Base-by-base conservation (phyloP, 2,113 vertebrate species). In the Pollachius pollachius region DNA sequence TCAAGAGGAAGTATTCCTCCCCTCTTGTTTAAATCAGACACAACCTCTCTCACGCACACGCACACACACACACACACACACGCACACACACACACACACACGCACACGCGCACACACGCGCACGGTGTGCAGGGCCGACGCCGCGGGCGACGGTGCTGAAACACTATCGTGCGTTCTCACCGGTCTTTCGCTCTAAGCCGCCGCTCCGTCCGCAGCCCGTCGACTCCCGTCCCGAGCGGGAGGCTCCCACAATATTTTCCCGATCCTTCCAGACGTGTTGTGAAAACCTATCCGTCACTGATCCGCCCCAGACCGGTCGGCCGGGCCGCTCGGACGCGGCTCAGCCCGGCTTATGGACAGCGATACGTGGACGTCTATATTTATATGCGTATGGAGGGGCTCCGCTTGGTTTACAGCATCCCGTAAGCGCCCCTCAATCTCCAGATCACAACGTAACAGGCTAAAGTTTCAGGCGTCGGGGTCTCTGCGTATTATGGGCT, bases 1-100 rank as follows among this genome's bases (percentile, higher is more conserved):
- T 27, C 2, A 27, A 27, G 27, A 27, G 27, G 27, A 17, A 1
- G 5, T 27, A 15, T 83, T 70, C 61, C 56, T 52, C 85, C 85
- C 77, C 75, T 23, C 54, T 3, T 16, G 15, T 16, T 52, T 27
- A 27, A 27, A 27, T 16, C 54, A 16, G 5, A 56, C 3, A 19
- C 37, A 57, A 65, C 37, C 68, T 64, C 71, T 80, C 27, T 3
- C 27, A 27, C n/a, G n/a, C n/a, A n/a, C n/a, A n/a, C n/a, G n/a
- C n/a, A n/a, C n/a, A n/a, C n/a, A n/a, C n/a, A n/a, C n/a, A n/a
- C n/a, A n/a, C 27, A 27, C 27, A 27, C 27, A 27, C 27, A 27
- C n/a, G n/a, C n/a, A n/a, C n/a, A n/a, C n/a, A n/a, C n/a, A n/a
- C n/a, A n/a, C n/a, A n/a, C 27, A 27, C 27, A 27, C 27, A 27